A percentile compares a stretch with the other conserved stretches of the same genome.
These are phyloP conservation scores for Julus scanicus DNA, from an alignment of 2,888 invertebrate species.

Conservation along the genomic window DNA sequence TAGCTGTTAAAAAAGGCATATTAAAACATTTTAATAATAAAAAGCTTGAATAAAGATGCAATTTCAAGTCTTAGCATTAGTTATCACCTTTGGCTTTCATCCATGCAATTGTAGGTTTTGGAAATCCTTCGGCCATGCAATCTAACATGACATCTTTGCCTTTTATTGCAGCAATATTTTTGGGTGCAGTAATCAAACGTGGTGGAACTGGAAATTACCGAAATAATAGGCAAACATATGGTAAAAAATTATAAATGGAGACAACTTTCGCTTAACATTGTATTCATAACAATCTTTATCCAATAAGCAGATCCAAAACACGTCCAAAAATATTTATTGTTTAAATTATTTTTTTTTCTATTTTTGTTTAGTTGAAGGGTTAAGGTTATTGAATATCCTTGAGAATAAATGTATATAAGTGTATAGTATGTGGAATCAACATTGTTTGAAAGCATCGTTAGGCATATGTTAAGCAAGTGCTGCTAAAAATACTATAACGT, in stretches of 20 bases:
- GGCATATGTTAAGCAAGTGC: too few relatives aligned
- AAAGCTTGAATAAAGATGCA: background rate
- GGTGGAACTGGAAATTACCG: constrained; percentile 78
- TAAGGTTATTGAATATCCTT: too few relatives aligned
- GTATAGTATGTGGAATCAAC: too few relatives aligned
- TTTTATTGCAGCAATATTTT: constrained; percentile 70
- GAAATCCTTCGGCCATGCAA: constrained; percentile 58
- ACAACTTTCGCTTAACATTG: background rate
- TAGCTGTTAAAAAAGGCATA: background rate
- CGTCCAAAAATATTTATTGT: too few relatives aligned
- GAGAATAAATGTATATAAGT: too few relatives aligned
- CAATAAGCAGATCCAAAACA: too few relatives aligned
- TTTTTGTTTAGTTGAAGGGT: too few relatives aligned
- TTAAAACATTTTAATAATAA: constrained; percentile 1
- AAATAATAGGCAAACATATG: background rate
- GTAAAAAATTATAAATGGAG: too few relatives aligned
- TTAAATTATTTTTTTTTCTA: too few relatives aligned
- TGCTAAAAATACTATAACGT: too few relatives aligned
- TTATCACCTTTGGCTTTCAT: constrained; percentile 58
- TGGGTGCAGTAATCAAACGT: constrained; percentile 86
- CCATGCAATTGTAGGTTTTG: constrained; percentile 58
- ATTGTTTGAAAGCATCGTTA: too few relatives aligned
- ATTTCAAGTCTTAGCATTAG: background rate
- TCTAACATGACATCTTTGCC: constrained; percentile 56
- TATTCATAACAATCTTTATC: too few relatives aligned